Evolutionary conservation across 2,888 invertebrate species (phyloP), one percentile per base, ranked within the genome.

Genomic region (Coenonympha arcania): DNA sequence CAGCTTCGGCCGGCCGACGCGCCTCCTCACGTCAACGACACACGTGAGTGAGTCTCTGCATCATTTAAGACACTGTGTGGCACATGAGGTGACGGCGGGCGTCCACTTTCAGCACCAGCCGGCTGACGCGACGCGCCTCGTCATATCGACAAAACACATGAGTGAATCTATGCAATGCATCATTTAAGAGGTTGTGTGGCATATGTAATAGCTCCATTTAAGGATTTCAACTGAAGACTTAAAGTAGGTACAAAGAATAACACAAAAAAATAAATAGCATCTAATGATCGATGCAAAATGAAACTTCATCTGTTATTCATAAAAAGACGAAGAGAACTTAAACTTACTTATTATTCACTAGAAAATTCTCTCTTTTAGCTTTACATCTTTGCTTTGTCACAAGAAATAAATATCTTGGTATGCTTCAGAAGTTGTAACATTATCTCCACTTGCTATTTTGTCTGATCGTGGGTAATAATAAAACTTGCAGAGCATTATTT

Each of bases 1-100:
- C 85, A 83, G 67, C 76, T 84, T 52, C 79, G 70, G 42, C 85
- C 85, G 48, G 84, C 79, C 58, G 85, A 85, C 72, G 82, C 81
- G 60, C 84, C 83, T 61, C 73, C 72, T 45, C 60, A 73, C 54
- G 60, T 72, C 66, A 85, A 85, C 76, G 81, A 84, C 66, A 84
- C 84, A 77, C 76, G 84, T 84, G 69, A 79, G 82, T 55, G 54
- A 55, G 55, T 55, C 30, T 15, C 33, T 33, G n/a, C 36, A 11
- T 8, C 13, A 3, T 34, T n/a, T 4, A 6, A 5, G 2, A 11
- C 16, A 13, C 68, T 34, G n/a, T 9, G 13, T 11, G 13, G 61
- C 66, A 68, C 57, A 69, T 68, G 57, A 72, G 70, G 65, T 79
- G 68, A 68, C 69, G 68, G 65, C 64, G 63, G 73, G 71, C 59